Percentiles rank a stretch among this genome's conserved stretches.
Evolutionary conservation across 64 coral and sea anemone genomes (phyloP).

Genomic region (Actinia tenebrosa): DNA sequence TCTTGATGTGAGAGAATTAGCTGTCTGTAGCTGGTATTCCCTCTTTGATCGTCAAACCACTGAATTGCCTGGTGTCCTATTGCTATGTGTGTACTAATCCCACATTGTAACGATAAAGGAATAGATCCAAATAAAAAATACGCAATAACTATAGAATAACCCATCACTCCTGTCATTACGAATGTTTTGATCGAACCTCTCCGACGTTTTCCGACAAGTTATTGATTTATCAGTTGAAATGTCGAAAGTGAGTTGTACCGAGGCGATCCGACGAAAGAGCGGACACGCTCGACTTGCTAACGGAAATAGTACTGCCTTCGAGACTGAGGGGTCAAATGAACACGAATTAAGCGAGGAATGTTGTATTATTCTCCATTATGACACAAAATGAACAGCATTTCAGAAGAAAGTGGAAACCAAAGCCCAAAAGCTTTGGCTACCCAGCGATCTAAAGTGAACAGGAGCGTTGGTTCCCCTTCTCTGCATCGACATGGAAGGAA

Average conservation of each 20-base stretch:
- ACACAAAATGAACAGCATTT: background rate
- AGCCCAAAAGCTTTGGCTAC: background rate
- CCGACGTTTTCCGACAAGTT: background rate
- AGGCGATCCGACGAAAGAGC: background rate
- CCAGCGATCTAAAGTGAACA: background rate
- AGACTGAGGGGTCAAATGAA: conserved; percentile 6
- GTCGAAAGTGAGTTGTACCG: background rate
- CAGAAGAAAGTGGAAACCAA: conserved; percentile 5
- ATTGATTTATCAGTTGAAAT: background rate
- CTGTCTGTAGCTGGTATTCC: conserved; percentile 64
- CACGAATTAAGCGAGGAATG: conserved; percentile 11
- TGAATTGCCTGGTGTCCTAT: conserved; percentile 80
- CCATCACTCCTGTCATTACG: background rate
- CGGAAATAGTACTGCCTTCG: background rate
- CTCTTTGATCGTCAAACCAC: conserved; percentile 68
- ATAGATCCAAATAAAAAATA: background rate
- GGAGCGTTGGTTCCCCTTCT: background rate
- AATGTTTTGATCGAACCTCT: background rate
- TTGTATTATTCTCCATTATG: conserved; percentile 13
- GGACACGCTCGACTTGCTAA: background rate
- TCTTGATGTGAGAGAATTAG: conserved; percentile 82
- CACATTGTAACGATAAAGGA: conserved; percentile 43
- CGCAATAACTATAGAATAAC: background rate
- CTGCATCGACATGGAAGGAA: background rate
- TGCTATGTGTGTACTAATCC: conserved; percentile 90